These are phyloP conservation scores for Podiceps cristatus DNA, from an alignment of 2,113 vertebrate species.

Conservation along the genomic window DNA sequence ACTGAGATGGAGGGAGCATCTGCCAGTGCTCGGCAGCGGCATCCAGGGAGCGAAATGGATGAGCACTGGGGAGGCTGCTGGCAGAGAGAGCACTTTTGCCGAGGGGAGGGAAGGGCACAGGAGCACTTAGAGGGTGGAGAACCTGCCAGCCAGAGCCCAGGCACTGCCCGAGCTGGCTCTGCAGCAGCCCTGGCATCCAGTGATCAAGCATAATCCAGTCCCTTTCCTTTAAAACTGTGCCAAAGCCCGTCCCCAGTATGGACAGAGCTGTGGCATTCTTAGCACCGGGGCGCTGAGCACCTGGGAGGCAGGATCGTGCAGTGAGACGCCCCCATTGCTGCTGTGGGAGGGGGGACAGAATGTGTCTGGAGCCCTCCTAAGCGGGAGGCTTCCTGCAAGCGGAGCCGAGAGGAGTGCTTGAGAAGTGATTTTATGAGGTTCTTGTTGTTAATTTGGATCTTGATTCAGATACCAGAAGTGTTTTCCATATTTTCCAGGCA, in stretches of 20 bases:
- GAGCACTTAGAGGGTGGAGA: neutral
- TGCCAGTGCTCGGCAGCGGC: neutral
- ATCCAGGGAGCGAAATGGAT: neutral
- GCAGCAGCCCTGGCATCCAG: neutral
- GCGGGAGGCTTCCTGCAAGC: neutral
- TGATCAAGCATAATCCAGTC: neutral
- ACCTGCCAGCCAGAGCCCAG: neutral
- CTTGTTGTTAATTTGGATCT: conserved; percentile 60
- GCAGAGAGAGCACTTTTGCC: neutral
- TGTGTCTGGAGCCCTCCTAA: neutral
- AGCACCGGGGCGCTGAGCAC: neutral
- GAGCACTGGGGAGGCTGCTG: neutral
- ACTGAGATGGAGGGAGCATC: neutral
- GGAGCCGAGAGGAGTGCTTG: neutral
- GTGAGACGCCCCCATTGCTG: neutral
- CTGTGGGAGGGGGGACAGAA: neutral
- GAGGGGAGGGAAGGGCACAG: neutral
- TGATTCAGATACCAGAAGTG: conserved; percentile 60
- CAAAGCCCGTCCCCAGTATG: neutral
- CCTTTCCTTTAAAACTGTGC: neutral
- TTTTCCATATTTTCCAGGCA: conserved; percentile 64
- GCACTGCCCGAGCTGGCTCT: neutral
- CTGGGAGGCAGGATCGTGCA: neutral
- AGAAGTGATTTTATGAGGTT: conserved; percentile 5
- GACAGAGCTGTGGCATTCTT: neutral